Conservation (phyloP, 2,797 vertebrate species). For the Prionace glauca region DNA sequence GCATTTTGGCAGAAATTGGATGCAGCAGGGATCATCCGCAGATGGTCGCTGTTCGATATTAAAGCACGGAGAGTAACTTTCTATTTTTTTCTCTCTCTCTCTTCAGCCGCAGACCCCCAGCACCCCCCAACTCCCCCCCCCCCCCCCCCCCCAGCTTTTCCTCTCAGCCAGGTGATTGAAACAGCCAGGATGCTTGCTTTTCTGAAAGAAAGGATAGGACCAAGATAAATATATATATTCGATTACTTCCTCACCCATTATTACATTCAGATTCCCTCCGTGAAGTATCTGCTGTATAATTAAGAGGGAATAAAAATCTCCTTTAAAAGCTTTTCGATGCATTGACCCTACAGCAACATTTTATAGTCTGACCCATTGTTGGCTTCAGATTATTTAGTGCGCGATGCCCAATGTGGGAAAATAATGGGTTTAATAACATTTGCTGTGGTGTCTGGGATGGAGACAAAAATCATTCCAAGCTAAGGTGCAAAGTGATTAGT, state of each 20-base stretch:
- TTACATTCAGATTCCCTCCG: slow-evolving; percentile 18
- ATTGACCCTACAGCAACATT: slow-evolving; percentile 42
- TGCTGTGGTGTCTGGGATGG: slow-evolving; percentile 63
- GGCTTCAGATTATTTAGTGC: slow-evolving; percentile 68
- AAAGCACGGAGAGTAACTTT: slow-evolving; percentile 78
- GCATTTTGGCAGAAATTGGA: slow-evolving; percentile 96
- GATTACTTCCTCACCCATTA: background rate
- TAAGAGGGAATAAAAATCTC: slow-evolving; percentile 13
- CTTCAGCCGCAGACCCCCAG: slow-evolving; percentile 41
- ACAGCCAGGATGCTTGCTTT: slow-evolving; percentile 59
- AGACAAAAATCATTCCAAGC: slow-evolving; percentile 67
- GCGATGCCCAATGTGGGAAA: slow-evolving; percentile 60
- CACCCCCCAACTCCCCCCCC: no score
- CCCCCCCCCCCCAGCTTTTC: slow-evolving; percentile 45
- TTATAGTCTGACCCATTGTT: slow-evolving; percentile 62
- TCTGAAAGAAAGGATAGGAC: slow-evolving; percentile 54
- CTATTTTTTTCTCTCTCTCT: slow-evolving; percentile 47
- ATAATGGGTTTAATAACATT: slow-evolving; percentile 76
- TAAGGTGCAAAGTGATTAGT: slow-evolving; percentile 60
- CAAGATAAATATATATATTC: slow-evolving; percentile 31
- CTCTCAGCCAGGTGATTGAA: slow-evolving; percentile 60
- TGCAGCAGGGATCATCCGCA: slow-evolving; percentile 94
- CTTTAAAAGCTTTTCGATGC: slow-evolving; percentile 8
- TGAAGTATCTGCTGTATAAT: slow-evolving; percentile 9
- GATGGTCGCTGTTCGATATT: slow-evolving; percentile 91